Evolutionary conservation across 2,113 vertebrate genomes (phyloP), one percentile per base, ranked within the genome.

Genomic region (Oreotrochilus melanogaster): DNA sequence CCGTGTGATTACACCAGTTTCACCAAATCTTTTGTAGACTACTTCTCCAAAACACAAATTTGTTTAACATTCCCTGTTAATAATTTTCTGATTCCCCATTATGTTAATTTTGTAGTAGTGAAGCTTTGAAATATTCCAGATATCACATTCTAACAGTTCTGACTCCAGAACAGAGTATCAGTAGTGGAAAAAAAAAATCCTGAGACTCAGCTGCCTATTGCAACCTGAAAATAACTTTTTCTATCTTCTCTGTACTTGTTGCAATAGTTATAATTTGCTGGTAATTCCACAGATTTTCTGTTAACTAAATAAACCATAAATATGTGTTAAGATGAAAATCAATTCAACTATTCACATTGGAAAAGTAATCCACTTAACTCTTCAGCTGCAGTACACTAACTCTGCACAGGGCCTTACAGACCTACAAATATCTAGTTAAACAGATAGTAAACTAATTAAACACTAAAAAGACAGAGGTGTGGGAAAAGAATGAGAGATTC

Each of bases 301-400:
- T 86, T 92, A 82, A 78, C 14, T 61, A 88, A 90, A 57, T 35
- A 93, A 94, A 72, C 28, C 58, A 79, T 58, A 70, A 90, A 48
- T 76, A 69, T 35, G 10, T 18, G 12, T 76, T 86, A 80, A 69
- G 83, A 28, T 65, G 33, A 82, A 86, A 70, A 86, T 76, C 23
- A 65, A 18, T 92, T 73, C 27, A 93, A 45, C 39, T 83, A 93
- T 76, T 83, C 88, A 61, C 47, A 90, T 47, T 62, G 65, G 19
- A 86, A 92, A 91, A 50, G 62, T 73, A 88, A 90, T 76, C 54
- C 50, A 66, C n/a, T 64, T 85, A 64, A 89, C 70, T 64, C 70
- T 78, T 75, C 28, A 78, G 67, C 27, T 92, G 25, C 47, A 80
- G 42, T 50, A 74, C 39, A 86, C 65, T 8, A 80, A 58, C 31